Conservation (phyloP, 2,797 vertebrate species). For the Scarus forsteni region DNA sequence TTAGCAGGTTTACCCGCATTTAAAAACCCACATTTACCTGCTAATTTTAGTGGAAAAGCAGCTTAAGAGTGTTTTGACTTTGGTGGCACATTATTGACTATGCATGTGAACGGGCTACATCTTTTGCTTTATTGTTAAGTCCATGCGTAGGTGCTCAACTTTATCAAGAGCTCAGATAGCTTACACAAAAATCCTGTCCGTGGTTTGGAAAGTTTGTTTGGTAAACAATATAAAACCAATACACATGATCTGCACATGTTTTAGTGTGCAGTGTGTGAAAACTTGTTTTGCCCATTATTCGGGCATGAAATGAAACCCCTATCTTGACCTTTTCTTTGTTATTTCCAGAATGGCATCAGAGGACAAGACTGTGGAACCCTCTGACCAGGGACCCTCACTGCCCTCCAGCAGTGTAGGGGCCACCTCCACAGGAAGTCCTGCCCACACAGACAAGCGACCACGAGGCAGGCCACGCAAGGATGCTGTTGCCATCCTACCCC, state of each 20-base stretch:
- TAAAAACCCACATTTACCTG: too few relatives aligned
- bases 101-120: neutral
- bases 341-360: constrained; percentile 96
- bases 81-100: neutral
- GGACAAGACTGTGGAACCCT: constrained; percentile 93
- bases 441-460: constrained; percentile 95
- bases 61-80: neutral
- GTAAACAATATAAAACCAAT: constrained; percentile 8
- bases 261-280: neutral
- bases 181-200: too few relatives aligned
- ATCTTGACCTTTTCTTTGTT: constrained; percentile 4
- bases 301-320: neutral
- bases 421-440: constrained; percentile 92
- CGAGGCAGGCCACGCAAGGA: constrained; percentile 97
- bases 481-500: constrained; percentile 84
- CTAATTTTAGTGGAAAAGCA: too few relatives aligned
- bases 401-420: constrained; percentile 88
- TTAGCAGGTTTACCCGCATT: too few relatives aligned
- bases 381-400: constrained; percentile 88
- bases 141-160: neutral
- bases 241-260: neutral
- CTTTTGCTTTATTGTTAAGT: neutral
- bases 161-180: neutral
- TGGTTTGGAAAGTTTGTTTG: too few relatives aligned
- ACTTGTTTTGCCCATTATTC: neutral